phyloP scores from a whole-genome alignment of 2,113 vertebrate species.

The Polypterus bichir region DNA sequence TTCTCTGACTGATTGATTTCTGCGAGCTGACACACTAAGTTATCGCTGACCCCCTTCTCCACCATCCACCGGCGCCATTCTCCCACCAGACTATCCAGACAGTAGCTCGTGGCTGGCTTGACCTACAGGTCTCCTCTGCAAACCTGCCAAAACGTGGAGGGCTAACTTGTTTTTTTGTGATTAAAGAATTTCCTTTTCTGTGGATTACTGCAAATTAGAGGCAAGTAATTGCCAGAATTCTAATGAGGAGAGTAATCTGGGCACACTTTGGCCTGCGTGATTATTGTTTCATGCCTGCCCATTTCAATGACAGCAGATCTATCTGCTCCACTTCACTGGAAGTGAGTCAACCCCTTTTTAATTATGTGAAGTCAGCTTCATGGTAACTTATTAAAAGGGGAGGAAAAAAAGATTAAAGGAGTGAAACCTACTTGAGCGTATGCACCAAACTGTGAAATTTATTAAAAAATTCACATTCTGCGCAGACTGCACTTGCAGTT shows the following conservation, averaged over 20 bases:
- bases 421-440: not conserved
- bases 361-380: not conserved
- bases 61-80: too few species aligned
- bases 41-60: too few species aligned
- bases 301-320: not conserved
- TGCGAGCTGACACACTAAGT: too few species aligned
- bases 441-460: not conserved
- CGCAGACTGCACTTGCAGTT: too few species aligned
- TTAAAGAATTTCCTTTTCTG: slow-evolving; percentile 11
- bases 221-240: slow-evolving; percentile 4
- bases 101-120: too few species aligned
- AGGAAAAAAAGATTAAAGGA: not conserved
- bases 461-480: not conserved
- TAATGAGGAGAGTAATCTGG: slow-evolving; percentile 2
- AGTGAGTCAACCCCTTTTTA: slow-evolving; percentile 3
- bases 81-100: too few species aligned
- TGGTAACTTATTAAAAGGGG: not conserved
- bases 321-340: not conserved
- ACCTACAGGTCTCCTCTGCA: not conserved
- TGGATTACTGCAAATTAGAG: slow-evolving; percentile 7
- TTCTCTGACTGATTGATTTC: too few species aligned
- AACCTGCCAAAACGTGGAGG: slow-evolving; percentile 3
- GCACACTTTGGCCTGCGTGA: not conserved
- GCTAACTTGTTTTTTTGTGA: slow-evolving; percentile 8
- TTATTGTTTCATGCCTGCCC: not conserved